phyloP scores from a whole-genome alignment of 2,113 vertebrate species.

The Ursus arctos region DNA sequence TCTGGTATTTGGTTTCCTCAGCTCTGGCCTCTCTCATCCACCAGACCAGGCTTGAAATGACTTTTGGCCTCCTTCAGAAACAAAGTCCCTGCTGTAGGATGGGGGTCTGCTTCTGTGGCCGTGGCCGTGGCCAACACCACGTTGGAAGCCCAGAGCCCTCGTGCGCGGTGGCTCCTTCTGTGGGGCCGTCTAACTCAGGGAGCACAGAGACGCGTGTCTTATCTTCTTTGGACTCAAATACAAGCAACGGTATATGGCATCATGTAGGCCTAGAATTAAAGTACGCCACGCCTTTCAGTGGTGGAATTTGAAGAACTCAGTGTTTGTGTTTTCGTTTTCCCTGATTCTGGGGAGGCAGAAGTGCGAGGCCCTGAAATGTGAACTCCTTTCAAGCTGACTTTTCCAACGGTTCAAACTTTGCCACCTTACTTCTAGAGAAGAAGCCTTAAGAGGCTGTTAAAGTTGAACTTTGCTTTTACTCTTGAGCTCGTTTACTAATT shows the following conservation, averaged over 20 bases:
- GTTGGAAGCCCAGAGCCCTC: neutral
- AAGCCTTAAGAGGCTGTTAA: neutral
- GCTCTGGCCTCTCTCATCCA: neutral
- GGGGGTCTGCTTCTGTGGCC: neutral
- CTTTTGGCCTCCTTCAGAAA: neutral
- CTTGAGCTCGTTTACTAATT: neutral
- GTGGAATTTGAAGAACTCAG: neutral
- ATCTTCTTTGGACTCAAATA: neutral
- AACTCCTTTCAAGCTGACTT: neutral
- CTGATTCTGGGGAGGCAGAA: neutral
- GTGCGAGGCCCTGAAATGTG: neutral
- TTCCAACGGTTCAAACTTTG: neutral
- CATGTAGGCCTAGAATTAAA: neutral
- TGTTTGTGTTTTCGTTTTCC: neutral
- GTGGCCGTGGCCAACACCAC: rapidly evolving
- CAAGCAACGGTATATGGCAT: neutral
- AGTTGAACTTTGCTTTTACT: constrained; percentile 6
- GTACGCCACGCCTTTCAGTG: neutral
- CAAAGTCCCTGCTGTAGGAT: neutral
- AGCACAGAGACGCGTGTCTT: neutral
- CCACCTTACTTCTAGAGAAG: neutral
- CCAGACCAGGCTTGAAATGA: neutral
- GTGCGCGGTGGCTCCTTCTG: rapidly evolving
- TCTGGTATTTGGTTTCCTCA: neutral
- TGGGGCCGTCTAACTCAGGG: neutral